Evolutionary conservation across 1,140 invertebrate genomes (phyloP).

Genomic region (Helicoverpa zea): DNA sequence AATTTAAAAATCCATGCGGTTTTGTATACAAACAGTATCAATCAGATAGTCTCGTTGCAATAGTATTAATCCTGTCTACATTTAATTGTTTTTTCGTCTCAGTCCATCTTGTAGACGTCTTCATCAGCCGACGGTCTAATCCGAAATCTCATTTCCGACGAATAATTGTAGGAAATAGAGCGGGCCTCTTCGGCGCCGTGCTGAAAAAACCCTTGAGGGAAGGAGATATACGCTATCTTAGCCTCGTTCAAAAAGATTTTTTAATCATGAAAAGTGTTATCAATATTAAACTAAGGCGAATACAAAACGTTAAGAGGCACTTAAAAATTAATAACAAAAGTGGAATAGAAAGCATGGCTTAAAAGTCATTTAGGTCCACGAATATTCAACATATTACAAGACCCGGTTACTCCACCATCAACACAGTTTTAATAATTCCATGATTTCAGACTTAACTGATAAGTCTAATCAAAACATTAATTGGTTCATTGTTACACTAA

Average conservation of each 20-base stretch:
- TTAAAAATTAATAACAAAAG: too few species aligned
- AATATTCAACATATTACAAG: too few species aligned
- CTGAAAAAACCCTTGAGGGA: slow-evolving; percentile 48
- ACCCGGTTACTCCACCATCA: neutral
- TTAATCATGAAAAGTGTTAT: slow-evolving; percentile 17
- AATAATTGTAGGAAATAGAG: slow-evolving; percentile 68
- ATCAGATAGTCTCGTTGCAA: neutral
- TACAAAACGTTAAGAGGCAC: too few species aligned
- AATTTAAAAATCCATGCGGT: too few species aligned
- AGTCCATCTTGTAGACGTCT: slow-evolving; percentile 61
- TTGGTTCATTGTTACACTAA: slow-evolving; percentile 17
- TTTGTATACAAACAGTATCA: neutral
- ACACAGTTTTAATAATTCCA: neutral
- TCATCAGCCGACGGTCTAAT: slow-evolving; percentile 67
- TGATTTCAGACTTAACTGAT: neutral
- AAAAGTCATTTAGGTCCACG: too few species aligned
- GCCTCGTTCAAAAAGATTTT: slow-evolving; percentile 9
- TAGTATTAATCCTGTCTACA: slow-evolving; percentile 58
- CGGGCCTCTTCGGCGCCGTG: slow-evolving; percentile 53
- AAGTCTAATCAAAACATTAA: slow-evolving; percentile 21
- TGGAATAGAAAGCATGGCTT: too few species aligned
- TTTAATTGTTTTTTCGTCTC: slow-evolving; percentile 68
- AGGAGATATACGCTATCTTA: slow-evolving; percentile 35
- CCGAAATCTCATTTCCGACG: slow-evolving; percentile 73
- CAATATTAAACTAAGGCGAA: neutral